Evolutionary conservation across 2,888 invertebrate species (phyloP).

Genomic region (Volucella inanis): DNA sequence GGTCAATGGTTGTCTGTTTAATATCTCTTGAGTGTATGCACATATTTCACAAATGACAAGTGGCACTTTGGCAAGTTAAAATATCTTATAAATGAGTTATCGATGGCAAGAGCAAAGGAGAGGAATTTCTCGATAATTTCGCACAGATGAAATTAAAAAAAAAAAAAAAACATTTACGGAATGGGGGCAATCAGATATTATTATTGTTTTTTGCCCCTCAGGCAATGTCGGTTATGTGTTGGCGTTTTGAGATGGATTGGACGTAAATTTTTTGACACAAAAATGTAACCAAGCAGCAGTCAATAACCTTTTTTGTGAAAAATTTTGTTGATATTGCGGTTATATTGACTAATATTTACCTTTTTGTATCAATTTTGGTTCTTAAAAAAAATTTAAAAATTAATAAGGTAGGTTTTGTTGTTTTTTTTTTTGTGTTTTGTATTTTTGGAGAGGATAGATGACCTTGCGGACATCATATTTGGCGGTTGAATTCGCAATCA

Average conservation of each 20-base stretch:
- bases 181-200: slow-evolving; percentile 38
- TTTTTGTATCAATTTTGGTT: no score
- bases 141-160: slow-evolving; percentile 31
- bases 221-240: not conserved
- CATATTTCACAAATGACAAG: slow-evolving; percentile 64
- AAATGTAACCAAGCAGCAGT: slow-evolving; percentile 45
- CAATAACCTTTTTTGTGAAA: slow-evolving; percentile 29
- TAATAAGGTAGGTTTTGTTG: no score
- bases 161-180: slow-evolving; percentile 35
- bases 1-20: slow-evolving; percentile 14
- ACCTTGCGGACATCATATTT: no score
- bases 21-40: slow-evolving; percentile 11
- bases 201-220: not conserved
- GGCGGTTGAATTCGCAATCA: no score
- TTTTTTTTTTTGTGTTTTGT: no score
- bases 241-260: slow-evolving; percentile 23
- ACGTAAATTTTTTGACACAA: slow-evolving; percentile 35
- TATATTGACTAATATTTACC: not conserved
- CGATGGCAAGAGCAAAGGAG: not conserved
- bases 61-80: slow-evolving; percentile 31
- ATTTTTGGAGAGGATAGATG: no score
- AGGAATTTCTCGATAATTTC: not conserved
- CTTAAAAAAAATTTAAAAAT: no score
- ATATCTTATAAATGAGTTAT: not conserved
- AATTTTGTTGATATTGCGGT: not conserved